phyloP scores from a whole-genome alignment of 2,113 vertebrate species.

The Trogon surrucura region DNA sequence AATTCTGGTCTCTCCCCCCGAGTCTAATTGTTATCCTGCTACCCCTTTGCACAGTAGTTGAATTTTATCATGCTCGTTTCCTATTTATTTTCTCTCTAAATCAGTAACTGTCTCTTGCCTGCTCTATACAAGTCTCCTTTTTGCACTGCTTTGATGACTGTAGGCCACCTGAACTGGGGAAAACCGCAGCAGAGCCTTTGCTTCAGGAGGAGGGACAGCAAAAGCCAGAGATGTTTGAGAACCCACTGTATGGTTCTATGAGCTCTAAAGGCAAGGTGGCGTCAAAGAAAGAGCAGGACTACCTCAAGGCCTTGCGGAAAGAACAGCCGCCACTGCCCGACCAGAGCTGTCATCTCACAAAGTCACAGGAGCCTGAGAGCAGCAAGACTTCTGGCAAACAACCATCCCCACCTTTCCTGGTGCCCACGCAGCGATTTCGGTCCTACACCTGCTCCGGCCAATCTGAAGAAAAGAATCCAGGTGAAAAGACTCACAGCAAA shows the following conservation, averaged over 20 bases:
- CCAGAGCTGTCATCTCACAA: slow-evolving; percentile 67
- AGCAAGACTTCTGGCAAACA: slow-evolving; percentile 50
- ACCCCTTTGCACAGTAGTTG: not conserved
- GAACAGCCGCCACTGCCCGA: slow-evolving; percentile 76
- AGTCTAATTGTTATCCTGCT: not conserved
- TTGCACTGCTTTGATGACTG: not conserved
- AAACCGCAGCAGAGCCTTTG: slow-evolving; percentile 30
- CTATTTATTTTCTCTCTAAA: not conserved
- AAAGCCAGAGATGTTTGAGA: slow-evolving; percentile 92
- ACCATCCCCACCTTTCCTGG: slow-evolving; percentile 66
- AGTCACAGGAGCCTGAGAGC: slow-evolving; percentile 77
- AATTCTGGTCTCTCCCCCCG: not conserved
- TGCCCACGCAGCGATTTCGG: slow-evolving; percentile 82
- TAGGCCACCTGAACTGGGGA: slow-evolving; percentile 64
- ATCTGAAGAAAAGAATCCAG: slow-evolving; percentile 28
- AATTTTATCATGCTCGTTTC: not conserved
- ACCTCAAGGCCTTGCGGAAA: slow-evolving; percentile 67
- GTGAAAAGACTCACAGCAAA: slow-evolving; percentile 77
- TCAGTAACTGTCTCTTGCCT: not conserved
- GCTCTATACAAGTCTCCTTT: slow-evolving; percentile 6
- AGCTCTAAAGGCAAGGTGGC: slow-evolving; percentile 57
- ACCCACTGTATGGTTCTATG: slow-evolving; percentile 90
- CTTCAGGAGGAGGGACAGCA: slow-evolving; percentile 69
- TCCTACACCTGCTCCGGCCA: slow-evolving; percentile 87
- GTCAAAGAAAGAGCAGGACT: slow-evolving; percentile 81